Percentiles rank a stretch among this genome's conserved stretches.
Evolutionary conservation across 2,113 vertebrate species (phyloP).

Genomic region (Heterotilapia buettikoferi): DNA sequence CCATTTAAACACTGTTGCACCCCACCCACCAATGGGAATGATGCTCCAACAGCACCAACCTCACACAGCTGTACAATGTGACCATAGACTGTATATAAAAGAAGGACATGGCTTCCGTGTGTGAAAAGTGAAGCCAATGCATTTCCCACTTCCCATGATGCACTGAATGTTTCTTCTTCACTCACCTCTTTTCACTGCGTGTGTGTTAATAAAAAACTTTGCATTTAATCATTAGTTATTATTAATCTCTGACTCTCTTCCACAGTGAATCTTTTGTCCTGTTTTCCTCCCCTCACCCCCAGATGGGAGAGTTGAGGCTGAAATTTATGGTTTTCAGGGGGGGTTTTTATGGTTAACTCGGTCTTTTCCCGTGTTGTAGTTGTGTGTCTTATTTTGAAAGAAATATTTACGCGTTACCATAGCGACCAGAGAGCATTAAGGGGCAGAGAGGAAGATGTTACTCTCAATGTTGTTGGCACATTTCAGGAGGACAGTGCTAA

Average conservation of each 20-base stretch:
- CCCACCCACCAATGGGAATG: neutral
- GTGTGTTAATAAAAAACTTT: neutral
- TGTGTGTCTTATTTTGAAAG: neutral
- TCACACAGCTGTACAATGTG: neutral
- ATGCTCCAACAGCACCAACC: neutral
- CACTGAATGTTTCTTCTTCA: neutral
- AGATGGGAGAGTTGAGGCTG: neutral
- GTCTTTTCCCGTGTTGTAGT: neutral
- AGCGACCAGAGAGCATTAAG: neutral
- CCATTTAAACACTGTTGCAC: neutral
- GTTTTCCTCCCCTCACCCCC: neutral
- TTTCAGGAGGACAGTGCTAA: neutral
- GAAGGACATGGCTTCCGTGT: neutral
- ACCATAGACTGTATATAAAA: neutral
- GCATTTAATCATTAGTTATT: neutral
- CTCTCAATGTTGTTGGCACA: neutral
- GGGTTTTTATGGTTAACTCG: accelerated
- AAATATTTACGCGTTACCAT: neutral
- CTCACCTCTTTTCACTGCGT: neutral
- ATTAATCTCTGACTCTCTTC: neutral
- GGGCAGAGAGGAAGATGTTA: neutral
- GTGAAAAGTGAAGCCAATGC: neutral
- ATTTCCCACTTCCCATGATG: neutral
- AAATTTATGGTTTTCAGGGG: neutral
- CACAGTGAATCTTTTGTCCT: neutral